Evolutionary conservation across 2,888 invertebrate genomes (phyloP).

Genomic region (Rotaria macrura): DNA sequence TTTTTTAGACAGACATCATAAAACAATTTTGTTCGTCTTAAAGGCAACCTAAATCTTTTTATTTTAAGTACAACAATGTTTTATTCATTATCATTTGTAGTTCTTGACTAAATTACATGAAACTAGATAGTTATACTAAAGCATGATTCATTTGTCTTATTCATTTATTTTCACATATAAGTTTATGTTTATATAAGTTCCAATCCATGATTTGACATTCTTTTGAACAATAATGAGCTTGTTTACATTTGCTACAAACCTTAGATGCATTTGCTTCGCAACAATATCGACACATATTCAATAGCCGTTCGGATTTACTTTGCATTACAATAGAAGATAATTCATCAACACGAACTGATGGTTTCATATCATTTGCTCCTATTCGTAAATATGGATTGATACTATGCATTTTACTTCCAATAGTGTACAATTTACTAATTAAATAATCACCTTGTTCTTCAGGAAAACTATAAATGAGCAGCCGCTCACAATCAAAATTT

Average conservation of each 20-base stretch:
- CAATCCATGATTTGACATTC: slow-evolving; percentile 25
- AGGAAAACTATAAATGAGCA: slow-evolving; percentile 16
- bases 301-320: background rate
- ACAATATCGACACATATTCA: slow-evolving; percentile 26
- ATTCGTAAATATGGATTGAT: slow-evolving; percentile 24
- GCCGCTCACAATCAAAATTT: background rate
- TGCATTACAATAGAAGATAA: background rate
- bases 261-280: slow-evolving; percentile 17
- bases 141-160: no score
- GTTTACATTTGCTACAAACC: background rate
- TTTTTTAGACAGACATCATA: no score
- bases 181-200: slow-evolving; percentile 23
- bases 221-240: slow-evolving; percentile 23
- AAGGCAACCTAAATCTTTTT: no score
- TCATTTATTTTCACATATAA: background rate
- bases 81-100: no score
- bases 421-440: background rate
- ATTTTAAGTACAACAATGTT: no score
- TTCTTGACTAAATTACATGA: no score
- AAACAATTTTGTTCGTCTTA: no score
- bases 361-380: slow-evolving; percentile 16
- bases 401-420: slow-evolving; percentile 18
- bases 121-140: no score
- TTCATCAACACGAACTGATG: slow-evolving; percentile 15
- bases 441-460: background rate